Conservation (phyloP, 2,888 invertebrate species). For the Stratiomys singularior region DNA sequence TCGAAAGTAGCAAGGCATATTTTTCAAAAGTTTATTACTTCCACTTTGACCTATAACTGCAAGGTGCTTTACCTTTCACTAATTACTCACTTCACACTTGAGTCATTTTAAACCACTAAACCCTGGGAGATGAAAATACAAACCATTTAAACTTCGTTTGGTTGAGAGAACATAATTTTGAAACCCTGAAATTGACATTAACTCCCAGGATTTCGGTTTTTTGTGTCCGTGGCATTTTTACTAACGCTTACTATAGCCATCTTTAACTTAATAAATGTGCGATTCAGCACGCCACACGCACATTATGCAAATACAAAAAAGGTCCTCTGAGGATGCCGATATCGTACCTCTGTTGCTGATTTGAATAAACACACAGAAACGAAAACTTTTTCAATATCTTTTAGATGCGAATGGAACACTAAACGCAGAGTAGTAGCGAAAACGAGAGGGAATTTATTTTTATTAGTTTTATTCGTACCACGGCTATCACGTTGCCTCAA, state of each 20-base stretch:
- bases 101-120: too few species aligned
- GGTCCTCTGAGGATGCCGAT: conserved; percentile 20
- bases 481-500: background rate
- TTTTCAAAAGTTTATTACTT: too few species aligned
- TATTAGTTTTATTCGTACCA: conserved; percentile 17
- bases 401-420: conserved; percentile 17
- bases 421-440: conserved; percentile 5
- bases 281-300: conserved; percentile 41
- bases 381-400: conserved; percentile 38
- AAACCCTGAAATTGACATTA: conserved; percentile 37
- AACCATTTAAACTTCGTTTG: too few species aligned
- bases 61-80: too few species aligned
- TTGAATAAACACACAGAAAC: conserved; percentile 33
- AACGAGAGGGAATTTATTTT: conserved; percentile 25
- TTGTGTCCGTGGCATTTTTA: conserved; percentile 3
- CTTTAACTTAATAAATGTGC: conserved; percentile 32
- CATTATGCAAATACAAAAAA: conserved; percentile 38
- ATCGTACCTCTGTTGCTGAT: conserved; percentile 30
- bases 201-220: conserved; percentile 35
- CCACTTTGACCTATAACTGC: too few species aligned
- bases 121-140: too few species aligned
- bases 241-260: conserved; percentile 5
- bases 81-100: too few species aligned
- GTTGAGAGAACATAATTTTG: too few species aligned
- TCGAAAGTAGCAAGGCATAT: too few species aligned